Evolutionary conservation across 2,888 invertebrate species (phyloP).

Genomic region (Beris morrisii): DNA sequence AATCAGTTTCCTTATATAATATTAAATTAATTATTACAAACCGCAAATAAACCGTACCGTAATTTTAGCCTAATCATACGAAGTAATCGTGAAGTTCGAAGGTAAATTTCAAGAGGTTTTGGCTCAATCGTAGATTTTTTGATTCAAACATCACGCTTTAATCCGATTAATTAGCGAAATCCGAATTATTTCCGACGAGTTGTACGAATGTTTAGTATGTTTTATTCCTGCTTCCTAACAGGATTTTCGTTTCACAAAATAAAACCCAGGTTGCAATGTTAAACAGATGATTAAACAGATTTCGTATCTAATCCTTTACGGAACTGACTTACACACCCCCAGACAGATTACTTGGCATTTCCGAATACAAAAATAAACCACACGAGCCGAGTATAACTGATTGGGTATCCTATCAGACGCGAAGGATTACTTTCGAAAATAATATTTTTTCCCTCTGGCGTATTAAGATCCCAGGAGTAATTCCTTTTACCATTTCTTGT

Average conservation of each 20-base stretch:
- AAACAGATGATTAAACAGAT: not conserved
- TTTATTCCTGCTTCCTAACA: conserved; percentile 10
- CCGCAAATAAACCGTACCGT: conserved; percentile 18
- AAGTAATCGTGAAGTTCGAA: no score
- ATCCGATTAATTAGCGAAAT: no score
- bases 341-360: no score
- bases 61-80: not conserved
- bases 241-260: conserved; percentile 2
- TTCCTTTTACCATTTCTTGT: not conserved
- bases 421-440: conserved; percentile 5
- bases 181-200: conserved; percentile 19
- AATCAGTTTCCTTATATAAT: not conserved
- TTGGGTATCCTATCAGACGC: conserved; percentile 12
- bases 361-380: no score
- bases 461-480: conserved; percentile 3
- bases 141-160: no score
- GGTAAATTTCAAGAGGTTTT: no score
- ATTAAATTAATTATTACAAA: conserved; percentile 4
- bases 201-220: no score
- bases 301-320: no score
- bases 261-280: no score
- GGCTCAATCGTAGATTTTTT: no score
- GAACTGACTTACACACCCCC: no score
- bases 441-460: conserved; percentile 8
- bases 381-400: conserved; percentile 1